Base-by-base conservation (phyloP, 2,888 invertebrate genomes). In the Phoronis australis region DNA sequence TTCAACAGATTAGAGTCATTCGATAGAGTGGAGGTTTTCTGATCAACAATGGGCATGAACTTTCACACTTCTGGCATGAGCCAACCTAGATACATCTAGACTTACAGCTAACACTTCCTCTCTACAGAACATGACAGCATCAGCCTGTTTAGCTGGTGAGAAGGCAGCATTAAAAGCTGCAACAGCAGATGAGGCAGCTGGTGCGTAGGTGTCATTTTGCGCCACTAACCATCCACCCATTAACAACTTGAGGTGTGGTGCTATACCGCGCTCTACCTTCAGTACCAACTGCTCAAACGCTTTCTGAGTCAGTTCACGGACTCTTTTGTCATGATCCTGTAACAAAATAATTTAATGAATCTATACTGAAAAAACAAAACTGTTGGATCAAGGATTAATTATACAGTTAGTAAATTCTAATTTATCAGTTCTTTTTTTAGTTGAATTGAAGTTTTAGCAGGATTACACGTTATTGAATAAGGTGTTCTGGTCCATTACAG, bases 211-310 rank as follows among this genome's bases (percentile, higher is more conserved):
- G 75, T 95, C 94, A 79, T 86, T 86, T 70, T 86, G 87, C 45
- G 89, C 86, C 40, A 86, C 83, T 66, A 93, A 84, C 94, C 94
- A 94, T 3, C 85, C 82, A 1, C 90, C 90, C 69, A 79, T 83
- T 52, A 94, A 71, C 68, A 83, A 83, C 65, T 86, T 86, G 46
- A 95, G 80, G 71, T 84, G 84, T 1, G 88, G 88, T 0, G 91
- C 93, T 53, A 88, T 79, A 59, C 85, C 84, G 24, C 88, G 84
- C 39, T 88, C 87, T 51, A 86, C 85, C 69, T 83, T 83, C 42
- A 77, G 73, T 25, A 86, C 84, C 20, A 80, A 55, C 37, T 68
- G 59, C 24, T 83, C 82, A 69, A 90, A 87, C n/a, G 89, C 87
- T 49, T 81, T 69, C 78, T 89, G 82, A 0, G 86, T 81, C 42